These are phyloP conservation scores for Panorpa germanica DNA, from an alignment of 2,888 invertebrate species.

Conservation along the genomic window DNA sequence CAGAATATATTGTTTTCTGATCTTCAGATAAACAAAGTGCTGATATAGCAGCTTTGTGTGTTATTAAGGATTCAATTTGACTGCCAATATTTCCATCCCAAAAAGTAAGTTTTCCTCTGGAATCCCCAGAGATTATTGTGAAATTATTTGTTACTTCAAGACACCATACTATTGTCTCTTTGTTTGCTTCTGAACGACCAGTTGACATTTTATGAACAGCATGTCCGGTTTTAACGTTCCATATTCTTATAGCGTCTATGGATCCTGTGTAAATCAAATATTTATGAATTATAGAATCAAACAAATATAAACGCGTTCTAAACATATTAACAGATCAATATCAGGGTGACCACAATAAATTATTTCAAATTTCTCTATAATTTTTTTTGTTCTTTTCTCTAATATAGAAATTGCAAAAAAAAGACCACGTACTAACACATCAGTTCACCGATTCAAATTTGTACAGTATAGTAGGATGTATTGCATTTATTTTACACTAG, in stretches of 20 bases:
- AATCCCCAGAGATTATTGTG: slow-evolving; percentile 75
- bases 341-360: slow-evolving; percentile 1
- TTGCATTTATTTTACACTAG: too few species aligned
- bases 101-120: slow-evolving; percentile 63
- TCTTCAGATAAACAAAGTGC: slow-evolving; percentile 51
- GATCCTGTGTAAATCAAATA: slow-evolving; percentile 41
- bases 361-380: too few species aligned
- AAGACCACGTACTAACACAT: too few species aligned
- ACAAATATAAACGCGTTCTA: slow-evolving; percentile 3
- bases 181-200: slow-evolving; percentile 36
- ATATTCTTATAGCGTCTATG: slow-evolving; percentile 64
- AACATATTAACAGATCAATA: background rate
- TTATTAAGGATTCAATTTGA: slow-evolving; percentile 56
- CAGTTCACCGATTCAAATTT: too few species aligned
- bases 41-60: slow-evolving; percentile 67
- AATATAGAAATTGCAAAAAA: too few species aligned
- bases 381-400: too few species aligned
- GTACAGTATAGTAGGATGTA: too few species aligned
- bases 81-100: slow-evolving; percentile 75
- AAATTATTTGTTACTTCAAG: slow-evolving; percentile 64
- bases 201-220: slow-evolving; percentile 67
- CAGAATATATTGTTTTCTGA: slow-evolving; percentile 49
- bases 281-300: slow-evolving; percentile 2
- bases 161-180: slow-evolving; percentile 73
- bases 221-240: slow-evolving; percentile 71